Base-by-base conservation (phyloP, 1,140 invertebrate genomes). In the Lordiphosa stackelbergi region DNA sequence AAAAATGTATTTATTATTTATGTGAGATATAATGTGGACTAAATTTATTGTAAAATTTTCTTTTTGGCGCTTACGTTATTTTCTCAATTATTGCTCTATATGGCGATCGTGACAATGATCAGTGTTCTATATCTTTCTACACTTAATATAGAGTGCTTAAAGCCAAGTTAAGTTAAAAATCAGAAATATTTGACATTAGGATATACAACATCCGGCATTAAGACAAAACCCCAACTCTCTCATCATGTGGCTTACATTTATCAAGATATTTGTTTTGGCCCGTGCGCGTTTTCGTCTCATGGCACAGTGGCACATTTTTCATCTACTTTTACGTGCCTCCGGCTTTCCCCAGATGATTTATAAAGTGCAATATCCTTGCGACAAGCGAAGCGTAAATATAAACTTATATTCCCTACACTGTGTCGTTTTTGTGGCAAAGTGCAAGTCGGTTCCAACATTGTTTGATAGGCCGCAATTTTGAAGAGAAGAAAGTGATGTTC, bases 321-420 rank as follows among this genome's bases (percentile, higher is more conserved):
- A 57, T 57, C 62, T 57, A 56, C 49, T 46, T 61, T 46, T 64
- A 43, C 12, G 56, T 60, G 52, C 43, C 48, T 45, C 22, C 12
- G 28, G 38, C 35, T 53, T 31, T 31, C 53, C 74, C 74, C 58
- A 49, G 55, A 58, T 81, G 75, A 75, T 75, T 66, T 74, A 79
- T 79, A 75, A 81, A 81, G 74, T 79, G 74, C 74, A 79, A 71
- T 79, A 81, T 63, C 59, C 62, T 41, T 28, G 71, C 55, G 53
- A 52, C 71, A 52, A 58, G 34, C 62, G 45, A 56, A 81, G 58
- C 71, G 72, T 64, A 62, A 66, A 61, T 64, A 64, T 66, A 74
- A 71, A 81, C 74, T 71, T 56, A 54, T 45, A 61, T 47, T 42
- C 16, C 45, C 42, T 34, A 49, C 34, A 28, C 22, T 24, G 19